Percentiles rank a stretch among this genome's conserved stretches.
phyloP scores from a whole-genome alignment of 2,797 vertebrate species.

The Yasuhikotakia modesta region DNA sequence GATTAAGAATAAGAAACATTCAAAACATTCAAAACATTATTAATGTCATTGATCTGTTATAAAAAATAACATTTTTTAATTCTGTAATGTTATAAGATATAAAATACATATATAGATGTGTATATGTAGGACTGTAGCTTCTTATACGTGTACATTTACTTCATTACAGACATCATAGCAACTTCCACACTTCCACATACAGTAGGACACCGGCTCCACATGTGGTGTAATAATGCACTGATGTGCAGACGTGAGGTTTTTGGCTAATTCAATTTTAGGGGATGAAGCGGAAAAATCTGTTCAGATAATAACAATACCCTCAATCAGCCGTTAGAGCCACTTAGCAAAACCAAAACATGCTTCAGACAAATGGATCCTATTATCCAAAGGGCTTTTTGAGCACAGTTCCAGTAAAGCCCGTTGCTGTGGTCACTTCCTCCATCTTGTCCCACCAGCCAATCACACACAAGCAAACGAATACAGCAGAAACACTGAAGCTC shows the following conservation, averaged over 20 bases:
- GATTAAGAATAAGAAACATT: too few species aligned
- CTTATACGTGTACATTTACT: too few species aligned
- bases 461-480: constrained; percentile 7
- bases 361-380: constrained; percentile 46
- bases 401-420: constrained; percentile 47
- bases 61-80: too few species aligned
- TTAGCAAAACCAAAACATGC: constrained; percentile 49
- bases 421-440: constrained; percentile 31
- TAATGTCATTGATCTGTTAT: too few species aligned
- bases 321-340: constrained; percentile 38
- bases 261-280: constrained; percentile 32
- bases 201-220: background rate
- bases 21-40: too few species aligned
- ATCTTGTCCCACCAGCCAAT: constrained; percentile 8
- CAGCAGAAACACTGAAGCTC: constrained; percentile 29
- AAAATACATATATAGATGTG: background rate
- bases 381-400: constrained; percentile 41
- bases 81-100: too few species aligned
- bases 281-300: constrained; percentile 22
- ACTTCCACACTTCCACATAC: background rate
- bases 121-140: background rate
- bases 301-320: constrained; percentile 37
- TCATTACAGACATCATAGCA: background rate
- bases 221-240: constrained; percentile 9
- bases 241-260: constrained; percentile 16